These are phyloP conservation scores for Drosophila setifemur DNA, from an alignment of 1,140 invertebrate genomes.

Conservation along the genomic window DNA sequence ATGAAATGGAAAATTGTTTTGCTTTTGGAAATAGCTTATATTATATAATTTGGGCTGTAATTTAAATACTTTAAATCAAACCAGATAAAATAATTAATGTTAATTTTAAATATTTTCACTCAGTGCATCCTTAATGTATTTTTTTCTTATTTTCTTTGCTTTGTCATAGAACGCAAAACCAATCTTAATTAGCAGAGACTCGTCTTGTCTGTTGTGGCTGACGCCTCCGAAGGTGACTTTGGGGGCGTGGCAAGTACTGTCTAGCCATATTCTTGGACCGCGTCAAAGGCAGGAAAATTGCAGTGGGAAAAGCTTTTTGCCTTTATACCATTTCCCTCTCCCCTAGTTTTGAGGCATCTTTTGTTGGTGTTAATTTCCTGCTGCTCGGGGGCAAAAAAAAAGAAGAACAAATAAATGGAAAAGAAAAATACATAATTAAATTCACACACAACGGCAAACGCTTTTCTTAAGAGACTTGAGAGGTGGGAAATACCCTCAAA, in stretches of 20 bases:
- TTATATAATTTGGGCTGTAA: too few species aligned
- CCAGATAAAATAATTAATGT: too few species aligned
- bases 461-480: neutral
- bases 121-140: too few species aligned
- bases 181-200: slow-evolving; percentile 50
- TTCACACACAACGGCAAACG: neutral
- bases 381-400: neutral
- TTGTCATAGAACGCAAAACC: slow-evolving; percentile 23
- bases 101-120: too few species aligned
- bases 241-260: neutral
- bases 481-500: too few species aligned
- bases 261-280: slow-evolving; percentile 4
- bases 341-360: neutral
- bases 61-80: too few species aligned
- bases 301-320: slow-evolving; percentile 1
- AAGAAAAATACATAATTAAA: slow-evolving; percentile 44
- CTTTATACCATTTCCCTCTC: too few species aligned
- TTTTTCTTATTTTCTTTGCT: neutral
- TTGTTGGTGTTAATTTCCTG: slow-evolving; percentile 33
- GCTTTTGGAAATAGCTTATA: too few species aligned
- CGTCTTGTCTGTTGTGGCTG: neutral
- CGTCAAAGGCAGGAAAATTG: slow-evolving; percentile 25
- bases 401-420: slow-evolving; percentile 27
- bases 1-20: too few species aligned
- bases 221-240: neutral